Evolutionary conservation across 2,113 vertebrate genomes (phyloP).

Genomic region (Prinia subflava): DNA sequence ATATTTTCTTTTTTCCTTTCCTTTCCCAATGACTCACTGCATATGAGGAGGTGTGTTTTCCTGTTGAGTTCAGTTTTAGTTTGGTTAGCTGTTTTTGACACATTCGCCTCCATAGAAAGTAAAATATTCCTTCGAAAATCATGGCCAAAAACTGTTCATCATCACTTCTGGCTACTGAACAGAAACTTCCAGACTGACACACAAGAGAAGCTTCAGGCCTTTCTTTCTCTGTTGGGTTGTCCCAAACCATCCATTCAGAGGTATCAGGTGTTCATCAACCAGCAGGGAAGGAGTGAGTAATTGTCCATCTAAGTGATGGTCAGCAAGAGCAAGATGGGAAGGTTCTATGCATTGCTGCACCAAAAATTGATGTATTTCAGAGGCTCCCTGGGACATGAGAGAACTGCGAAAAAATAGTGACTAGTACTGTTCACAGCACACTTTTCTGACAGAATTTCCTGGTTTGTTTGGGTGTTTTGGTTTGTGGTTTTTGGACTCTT

Average conservation of each 20-base stretch:
- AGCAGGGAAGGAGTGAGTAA: background rate
- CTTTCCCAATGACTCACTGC: background rate
- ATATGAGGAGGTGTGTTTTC: background rate
- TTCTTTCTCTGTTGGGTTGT: background rate
- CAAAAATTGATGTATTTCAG: background rate
- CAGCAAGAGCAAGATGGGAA: background rate
- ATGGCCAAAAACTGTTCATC: background rate
- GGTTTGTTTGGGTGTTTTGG: background rate
- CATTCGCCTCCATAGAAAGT: background rate
- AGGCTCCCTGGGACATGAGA: background rate
- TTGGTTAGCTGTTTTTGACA: background rate
- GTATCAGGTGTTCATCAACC: background rate
- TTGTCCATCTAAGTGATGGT: background rate
- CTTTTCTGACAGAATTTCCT: background rate
- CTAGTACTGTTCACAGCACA: background rate
- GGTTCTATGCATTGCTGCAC: background rate
- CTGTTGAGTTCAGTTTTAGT: background rate
- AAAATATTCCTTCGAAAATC: background rate
- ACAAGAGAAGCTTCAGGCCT: background rate
- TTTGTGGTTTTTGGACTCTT: background rate
- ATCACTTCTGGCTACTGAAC: background rate
- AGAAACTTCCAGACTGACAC: background rate
- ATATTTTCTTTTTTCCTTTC: background rate
- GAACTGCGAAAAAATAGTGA: background rate
- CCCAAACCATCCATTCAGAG: background rate